phyloP scores from a whole-genome alignment of 2,113 vertebrate species.

The Stercorarius parasiticus region DNA sequence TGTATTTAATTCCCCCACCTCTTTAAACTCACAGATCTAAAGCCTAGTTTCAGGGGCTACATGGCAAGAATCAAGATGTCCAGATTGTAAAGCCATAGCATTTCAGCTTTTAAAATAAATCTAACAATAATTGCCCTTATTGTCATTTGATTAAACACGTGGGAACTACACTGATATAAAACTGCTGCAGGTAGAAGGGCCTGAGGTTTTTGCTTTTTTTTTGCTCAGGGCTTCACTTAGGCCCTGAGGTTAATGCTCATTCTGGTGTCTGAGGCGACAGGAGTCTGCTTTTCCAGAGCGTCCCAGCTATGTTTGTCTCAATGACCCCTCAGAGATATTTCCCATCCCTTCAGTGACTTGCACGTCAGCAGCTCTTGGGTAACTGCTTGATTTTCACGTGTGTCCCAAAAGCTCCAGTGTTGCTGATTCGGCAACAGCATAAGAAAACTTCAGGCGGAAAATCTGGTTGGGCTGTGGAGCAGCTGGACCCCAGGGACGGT shows the following conservation, averaged over 20 bases:
- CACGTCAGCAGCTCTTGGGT: neutral
- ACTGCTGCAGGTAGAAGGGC: neutral
- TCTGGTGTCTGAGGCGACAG: neutral
- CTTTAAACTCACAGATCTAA: neutral
- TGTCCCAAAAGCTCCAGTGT: neutral
- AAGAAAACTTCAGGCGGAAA: neutral
- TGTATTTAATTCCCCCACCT: neutral
- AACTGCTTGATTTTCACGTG: neutral
- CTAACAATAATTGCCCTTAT: neutral
- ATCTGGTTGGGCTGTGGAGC: neutral
- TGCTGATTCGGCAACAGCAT: neutral
- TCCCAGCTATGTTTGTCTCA: rapidly evolving
- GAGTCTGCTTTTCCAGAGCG: neutral
- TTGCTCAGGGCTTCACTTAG: neutral
- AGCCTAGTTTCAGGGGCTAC: neutral
- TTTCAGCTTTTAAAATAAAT: neutral
- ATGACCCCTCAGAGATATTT: neutral
- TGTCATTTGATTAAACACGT: neutral
- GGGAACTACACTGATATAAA: neutral
- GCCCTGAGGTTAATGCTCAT: neutral
- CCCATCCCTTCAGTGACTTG: neutral
- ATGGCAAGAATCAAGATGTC: neutral
- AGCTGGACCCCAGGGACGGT: neutral
- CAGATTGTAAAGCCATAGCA: neutral
- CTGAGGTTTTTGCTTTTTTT: too few species aligned